Evolutionary conservation across 2,797 vertebrate genomes (phyloP).

Genomic region (Alcedo atthis): DNA sequence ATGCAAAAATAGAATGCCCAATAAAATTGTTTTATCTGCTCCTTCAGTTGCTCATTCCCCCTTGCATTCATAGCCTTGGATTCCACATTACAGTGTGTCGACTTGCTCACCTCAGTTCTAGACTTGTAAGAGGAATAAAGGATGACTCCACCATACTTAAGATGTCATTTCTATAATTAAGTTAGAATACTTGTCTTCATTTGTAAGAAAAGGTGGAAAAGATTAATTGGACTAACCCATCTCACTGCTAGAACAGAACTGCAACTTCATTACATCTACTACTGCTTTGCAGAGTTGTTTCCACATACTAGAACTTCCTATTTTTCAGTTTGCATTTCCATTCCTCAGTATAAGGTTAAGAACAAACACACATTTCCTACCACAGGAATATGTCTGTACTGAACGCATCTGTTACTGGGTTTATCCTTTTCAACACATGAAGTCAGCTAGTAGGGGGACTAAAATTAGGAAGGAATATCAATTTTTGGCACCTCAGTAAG

Average conservation of each 20-base stretch:
- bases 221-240: neutral
- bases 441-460: neutral
- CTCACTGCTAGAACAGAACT: neutral
- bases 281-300: neutral
- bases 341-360: neutral
- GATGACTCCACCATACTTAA: neutral
- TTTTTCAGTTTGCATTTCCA: neutral
- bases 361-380: neutral
- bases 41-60: neutral
- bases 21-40: neutral
- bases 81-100: neutral
- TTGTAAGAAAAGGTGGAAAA: neutral
- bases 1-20: neutral
- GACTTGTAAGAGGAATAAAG: neutral
- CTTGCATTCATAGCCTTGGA: neutral
- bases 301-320: neutral
- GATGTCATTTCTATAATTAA: neutral
- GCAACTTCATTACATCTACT: conserved; percentile 9
- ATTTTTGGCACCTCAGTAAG: neutral
- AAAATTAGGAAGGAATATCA: conserved; percentile 15
- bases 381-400: neutral
- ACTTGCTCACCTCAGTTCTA: neutral
- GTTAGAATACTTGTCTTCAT: neutral
- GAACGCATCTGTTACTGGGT: neutral
- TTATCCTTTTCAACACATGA: neutral